Conservation (phyloP, 2,113 vertebrate species). For the Anser cygnoides region DNA sequence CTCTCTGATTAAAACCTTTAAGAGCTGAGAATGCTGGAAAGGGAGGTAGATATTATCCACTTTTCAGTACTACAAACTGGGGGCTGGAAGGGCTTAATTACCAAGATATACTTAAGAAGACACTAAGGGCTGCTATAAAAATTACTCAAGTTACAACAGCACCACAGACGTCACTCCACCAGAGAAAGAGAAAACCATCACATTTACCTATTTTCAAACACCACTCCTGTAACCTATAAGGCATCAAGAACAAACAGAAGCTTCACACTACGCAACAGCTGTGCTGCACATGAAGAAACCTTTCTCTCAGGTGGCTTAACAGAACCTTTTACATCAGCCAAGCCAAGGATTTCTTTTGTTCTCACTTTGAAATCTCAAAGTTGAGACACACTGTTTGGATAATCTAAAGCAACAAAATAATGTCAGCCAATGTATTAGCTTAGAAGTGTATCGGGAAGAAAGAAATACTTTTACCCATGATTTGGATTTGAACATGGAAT, state of each 20-base stretch:
- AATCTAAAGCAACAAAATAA: not conserved
- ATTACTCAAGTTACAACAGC: slow-evolving; percentile 48
- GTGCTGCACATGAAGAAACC: not conserved
- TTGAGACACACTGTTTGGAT: not conserved
- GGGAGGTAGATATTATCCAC: slow-evolving; percentile 50
- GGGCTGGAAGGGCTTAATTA: slow-evolving; percentile 59
- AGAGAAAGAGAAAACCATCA: slow-evolving; percentile 16
- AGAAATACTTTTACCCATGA: not conserved
- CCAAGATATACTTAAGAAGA: slow-evolving; percentile 57
- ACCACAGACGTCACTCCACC: not conserved
- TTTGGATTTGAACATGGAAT: not conserved
- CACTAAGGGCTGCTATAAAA: slow-evolving; percentile 37
- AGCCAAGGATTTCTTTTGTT: not conserved
- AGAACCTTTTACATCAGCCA: not conserved
- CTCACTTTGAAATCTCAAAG: not conserved
- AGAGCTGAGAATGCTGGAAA: slow-evolving; percentile 42
- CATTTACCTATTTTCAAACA: not conserved
- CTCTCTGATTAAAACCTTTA: slow-evolving; percentile 62
- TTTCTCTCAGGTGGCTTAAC: not conserved
- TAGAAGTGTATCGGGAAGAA: not conserved
- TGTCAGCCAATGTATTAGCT: not conserved
- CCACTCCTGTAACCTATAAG: not conserved
- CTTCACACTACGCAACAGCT: not conserved
- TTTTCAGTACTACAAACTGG: slow-evolving; percentile 55
- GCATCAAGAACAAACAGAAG: not conserved